Conservation (phyloP, 1,140 invertebrate species). For the Zaprionus capensis region DNA sequence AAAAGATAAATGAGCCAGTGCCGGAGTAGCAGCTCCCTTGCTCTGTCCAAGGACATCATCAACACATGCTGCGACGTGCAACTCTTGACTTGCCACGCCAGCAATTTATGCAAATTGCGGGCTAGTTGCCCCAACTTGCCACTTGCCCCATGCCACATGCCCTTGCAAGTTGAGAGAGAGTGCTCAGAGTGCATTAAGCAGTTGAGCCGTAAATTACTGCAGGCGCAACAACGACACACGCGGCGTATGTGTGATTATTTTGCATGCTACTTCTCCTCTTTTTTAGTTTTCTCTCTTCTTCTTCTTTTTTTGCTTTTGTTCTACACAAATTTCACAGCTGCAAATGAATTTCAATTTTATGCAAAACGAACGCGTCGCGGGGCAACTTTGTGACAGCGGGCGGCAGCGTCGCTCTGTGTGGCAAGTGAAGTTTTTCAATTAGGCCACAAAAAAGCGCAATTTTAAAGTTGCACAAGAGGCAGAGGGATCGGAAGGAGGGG, state of each 20-base stretch:
- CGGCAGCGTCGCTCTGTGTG: background rate
- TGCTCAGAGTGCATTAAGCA: conserved; percentile 47
- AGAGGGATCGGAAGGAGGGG: background rate
- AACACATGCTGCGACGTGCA: conserved; percentile 53
- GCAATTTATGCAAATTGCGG: conserved; percentile 72
- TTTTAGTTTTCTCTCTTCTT: background rate
- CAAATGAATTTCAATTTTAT: conserved; percentile 73
- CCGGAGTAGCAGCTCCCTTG: background rate
- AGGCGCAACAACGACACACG: conserved; percentile 21
- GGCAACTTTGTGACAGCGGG: conserved; percentile 14
- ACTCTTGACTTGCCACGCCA: conserved; percentile 24
- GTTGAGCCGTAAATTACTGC: conserved; percentile 52
- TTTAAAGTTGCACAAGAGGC: background rate
- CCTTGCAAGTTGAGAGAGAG: conserved; percentile 26
- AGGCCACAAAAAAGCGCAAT: conserved; percentile 29
- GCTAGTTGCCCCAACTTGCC: conserved; percentile 9
- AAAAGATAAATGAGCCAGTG: conserved; percentile 61
- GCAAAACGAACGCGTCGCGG: conserved; percentile 16
- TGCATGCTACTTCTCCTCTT: background rate
- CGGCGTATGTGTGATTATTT: conserved; percentile 56
- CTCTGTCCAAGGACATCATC: conserved; percentile 66
- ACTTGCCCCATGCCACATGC: background rate
- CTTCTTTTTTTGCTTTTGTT: conserved; percentile 20
- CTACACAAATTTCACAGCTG: conserved; percentile 31
- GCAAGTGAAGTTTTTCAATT: conserved; percentile 66